phyloP scores from a whole-genome alignment of 2,888 invertebrate species.

The Euproctis similis region DNA sequence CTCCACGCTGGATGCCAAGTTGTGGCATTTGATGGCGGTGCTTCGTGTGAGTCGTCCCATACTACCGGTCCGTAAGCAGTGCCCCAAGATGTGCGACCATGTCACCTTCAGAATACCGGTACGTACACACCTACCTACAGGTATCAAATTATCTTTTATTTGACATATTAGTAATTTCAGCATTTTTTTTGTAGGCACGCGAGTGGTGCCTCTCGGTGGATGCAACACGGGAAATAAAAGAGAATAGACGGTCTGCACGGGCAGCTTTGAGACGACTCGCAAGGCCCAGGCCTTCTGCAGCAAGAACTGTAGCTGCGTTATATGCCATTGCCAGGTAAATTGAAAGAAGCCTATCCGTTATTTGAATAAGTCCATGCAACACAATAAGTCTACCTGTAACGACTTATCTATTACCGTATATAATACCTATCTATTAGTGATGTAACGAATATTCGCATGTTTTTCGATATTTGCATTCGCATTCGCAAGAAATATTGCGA shows the following conservation, averaged over 20 bases:
- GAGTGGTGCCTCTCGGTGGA: slow-evolving; percentile 56
- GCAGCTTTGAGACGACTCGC: slow-evolving; percentile 32
- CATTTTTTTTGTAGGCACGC: slow-evolving; percentile 25
- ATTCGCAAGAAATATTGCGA: no score
- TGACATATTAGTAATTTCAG: no score
- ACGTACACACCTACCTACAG: slow-evolving; percentile 8
- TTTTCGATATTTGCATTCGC: no score
- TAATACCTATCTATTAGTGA: no score
- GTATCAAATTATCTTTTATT: no score
- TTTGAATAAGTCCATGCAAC: no score
- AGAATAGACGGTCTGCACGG: slow-evolving; percentile 42
- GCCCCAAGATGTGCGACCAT: slow-evolving; percentile 39
- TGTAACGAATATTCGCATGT: no score
- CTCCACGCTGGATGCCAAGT: slow-evolving; percentile 30
- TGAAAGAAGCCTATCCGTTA: no score
- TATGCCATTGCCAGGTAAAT: slow-evolving; percentile 40
- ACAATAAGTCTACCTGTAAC: no score
- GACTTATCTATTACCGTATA: no score
- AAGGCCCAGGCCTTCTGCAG: slow-evolving; percentile 39
- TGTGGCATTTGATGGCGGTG: slow-evolving; percentile 39
- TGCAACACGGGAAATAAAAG: slow-evolving; percentile 40
- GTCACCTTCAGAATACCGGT: slow-evolving; percentile 36
- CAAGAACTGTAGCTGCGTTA: slow-evolving; percentile 41
- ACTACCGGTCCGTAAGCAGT: slow-evolving; percentile 32
- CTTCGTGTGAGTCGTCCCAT: slow-evolving; percentile 42